A percentile compares a stretch with the other conserved stretches of the same genome.
Evolutionary conservation across 2,888 invertebrate species (phyloP).

Genomic region (Frankliniella intonsa): DNA sequence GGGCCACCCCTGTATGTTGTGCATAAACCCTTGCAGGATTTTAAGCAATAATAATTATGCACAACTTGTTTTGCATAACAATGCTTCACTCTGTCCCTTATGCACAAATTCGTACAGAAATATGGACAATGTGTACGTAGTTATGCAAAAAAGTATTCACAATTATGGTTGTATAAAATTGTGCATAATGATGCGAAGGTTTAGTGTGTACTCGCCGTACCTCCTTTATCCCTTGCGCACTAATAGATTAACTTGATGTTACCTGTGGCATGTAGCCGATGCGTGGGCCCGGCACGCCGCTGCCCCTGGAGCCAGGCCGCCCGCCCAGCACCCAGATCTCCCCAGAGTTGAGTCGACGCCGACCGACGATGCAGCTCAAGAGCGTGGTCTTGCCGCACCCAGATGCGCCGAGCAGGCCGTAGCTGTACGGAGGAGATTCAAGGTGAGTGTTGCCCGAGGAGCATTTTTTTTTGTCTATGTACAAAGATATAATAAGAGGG

Average conservation of each 20-base stretch:
- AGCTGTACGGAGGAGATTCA: slow-evolving; percentile 53
- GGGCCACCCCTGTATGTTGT: too few species aligned
- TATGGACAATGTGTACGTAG: too few species aligned
- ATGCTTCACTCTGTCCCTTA: too few species aligned
- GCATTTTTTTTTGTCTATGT: too few species aligned
- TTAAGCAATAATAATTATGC: too few species aligned
- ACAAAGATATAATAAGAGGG: too few species aligned
- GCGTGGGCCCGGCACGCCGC: slow-evolving; percentile 82
- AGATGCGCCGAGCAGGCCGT: slow-evolving; percentile 82
- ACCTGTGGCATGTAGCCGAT: slow-evolving; percentile 90
- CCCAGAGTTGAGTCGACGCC: slow-evolving; percentile 72
- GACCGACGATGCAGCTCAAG: slow-evolving; percentile 78
- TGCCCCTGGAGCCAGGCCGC: slow-evolving; percentile 73
- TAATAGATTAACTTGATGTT: slow-evolving; percentile 36
- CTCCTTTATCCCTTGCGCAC: background rate
- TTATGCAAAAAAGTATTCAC: too few species aligned
- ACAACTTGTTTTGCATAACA: too few species aligned
- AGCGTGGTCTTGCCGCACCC: slow-evolving; percentile 90
- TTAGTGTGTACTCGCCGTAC: too few species aligned
- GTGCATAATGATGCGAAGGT: background rate
- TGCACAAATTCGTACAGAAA: too few species aligned
- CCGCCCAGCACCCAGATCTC: slow-evolving; percentile 82
- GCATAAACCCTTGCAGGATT: too few species aligned
- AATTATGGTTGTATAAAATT: slow-evolving; percentile 2
- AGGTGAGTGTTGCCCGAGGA: too few species aligned